Conservation (phyloP, 2,113 vertebrate species). For the Corynorhinus townsendii region DNA sequence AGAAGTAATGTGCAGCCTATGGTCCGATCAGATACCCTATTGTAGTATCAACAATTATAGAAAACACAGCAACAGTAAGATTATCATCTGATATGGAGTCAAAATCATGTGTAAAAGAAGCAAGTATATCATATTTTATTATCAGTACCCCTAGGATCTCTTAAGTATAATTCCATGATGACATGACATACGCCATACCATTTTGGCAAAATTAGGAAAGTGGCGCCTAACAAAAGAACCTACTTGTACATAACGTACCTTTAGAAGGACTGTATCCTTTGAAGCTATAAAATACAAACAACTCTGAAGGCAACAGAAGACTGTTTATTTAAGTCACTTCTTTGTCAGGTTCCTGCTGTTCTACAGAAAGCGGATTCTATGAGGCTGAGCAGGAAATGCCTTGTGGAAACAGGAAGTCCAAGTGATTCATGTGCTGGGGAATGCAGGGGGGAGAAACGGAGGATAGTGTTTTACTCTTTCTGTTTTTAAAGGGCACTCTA, state of each 20-base stretch:
- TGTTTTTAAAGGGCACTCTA: constrained; percentile 91
- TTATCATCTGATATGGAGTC: constrained; percentile 33
- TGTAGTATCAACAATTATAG: constrained; percentile 24
- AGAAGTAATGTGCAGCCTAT: constrained; percentile 49
- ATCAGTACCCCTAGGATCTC: constrained; percentile 21
- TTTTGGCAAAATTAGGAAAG: constrained; percentile 10
- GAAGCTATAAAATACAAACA: constrained; percentile 37
- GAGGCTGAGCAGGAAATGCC: constrained; percentile 94
- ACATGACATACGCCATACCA: neutral
- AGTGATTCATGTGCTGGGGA: constrained; percentile 96
- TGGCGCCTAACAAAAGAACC: neutral
- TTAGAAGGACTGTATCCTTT: constrained; percentile 41
- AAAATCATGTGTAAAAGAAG: constrained; percentile 29
- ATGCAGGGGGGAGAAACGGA: constrained; percentile 79
- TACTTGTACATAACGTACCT: constrained; percentile 36
- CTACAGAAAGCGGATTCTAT: constrained; percentile 85
- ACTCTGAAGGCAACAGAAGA: constrained; percentile 68
- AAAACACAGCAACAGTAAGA: constrained; percentile 3
- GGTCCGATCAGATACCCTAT: constrained; percentile 54
- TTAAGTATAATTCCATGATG: neutral
- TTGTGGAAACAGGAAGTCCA: constrained; percentile 95
- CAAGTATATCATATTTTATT: constrained; percentile 33
- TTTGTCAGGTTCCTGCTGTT: constrained; percentile 87
- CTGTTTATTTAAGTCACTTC: constrained; percentile 87
- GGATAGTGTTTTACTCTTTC: constrained; percentile 77